Conservation (phyloP, 2,113 vertebrate species). For the Kryptolebias marmoratus region DNA sequence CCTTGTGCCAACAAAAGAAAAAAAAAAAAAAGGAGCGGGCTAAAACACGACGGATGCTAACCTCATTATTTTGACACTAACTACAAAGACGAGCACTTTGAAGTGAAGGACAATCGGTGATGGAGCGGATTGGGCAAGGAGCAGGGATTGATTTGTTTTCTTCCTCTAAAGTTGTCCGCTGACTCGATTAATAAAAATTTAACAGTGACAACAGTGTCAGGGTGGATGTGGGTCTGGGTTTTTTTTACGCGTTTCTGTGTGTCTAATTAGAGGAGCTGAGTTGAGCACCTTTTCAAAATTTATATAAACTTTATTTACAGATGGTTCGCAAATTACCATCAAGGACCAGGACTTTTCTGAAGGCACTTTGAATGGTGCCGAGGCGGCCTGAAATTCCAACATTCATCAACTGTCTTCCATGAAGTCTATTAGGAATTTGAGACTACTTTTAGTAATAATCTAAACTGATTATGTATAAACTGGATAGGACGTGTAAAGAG, state of each 20-base stretch:
- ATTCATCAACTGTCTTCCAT: no score
- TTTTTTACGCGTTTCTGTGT: conserved; percentile 10
- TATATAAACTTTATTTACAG: no score
- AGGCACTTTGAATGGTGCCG: no score
- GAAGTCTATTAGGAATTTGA: no score
- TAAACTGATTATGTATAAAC: no score
- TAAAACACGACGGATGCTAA: conserved; percentile 69
- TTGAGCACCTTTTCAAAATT: no score
- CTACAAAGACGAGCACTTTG: conserved; percentile 41
- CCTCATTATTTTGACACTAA: conserved; percentile 70
- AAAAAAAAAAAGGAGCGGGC: conserved; percentile 8
- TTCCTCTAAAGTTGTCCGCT: conserved; percentile 73
- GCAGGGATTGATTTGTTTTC: conserved; percentile 77
- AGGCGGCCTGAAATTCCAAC: no score
- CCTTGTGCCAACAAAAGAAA: conserved; percentile 33
- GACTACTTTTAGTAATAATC: no score
- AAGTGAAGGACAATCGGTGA: conserved; percentile 74
- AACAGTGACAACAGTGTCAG: conserved; percentile 66
- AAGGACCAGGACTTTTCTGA: no score
- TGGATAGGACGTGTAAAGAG: no score
- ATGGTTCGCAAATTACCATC: no score
- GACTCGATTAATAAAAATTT: conserved; percentile 83
- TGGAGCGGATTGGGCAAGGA: conserved; percentile 74
- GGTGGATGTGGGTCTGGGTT: conserved; percentile 54
- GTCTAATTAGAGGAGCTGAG: no score